Evolutionary conservation across 2,888 invertebrate genomes (phyloP).

Genomic region (Lottia scabra): DNA sequence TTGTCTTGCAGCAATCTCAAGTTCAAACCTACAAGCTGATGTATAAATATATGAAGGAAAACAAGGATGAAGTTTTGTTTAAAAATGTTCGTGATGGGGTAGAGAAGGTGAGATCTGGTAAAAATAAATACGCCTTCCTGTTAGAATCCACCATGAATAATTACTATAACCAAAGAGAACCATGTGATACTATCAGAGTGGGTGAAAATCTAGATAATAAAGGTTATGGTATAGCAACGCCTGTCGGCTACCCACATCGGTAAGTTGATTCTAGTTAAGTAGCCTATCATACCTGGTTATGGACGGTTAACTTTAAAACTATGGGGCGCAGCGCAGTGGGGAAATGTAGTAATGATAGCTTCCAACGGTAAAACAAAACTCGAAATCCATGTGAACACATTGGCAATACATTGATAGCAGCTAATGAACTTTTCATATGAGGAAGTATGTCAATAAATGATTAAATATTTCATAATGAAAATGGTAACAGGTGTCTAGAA

Average conservation of each 20-base stretch:
- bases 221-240: constrained; percentile 95
- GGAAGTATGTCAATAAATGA: too few species aligned
- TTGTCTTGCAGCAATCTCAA: constrained; percentile 80
- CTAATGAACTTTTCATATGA: too few species aligned
- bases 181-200: constrained; percentile 75
- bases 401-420: too few species aligned
- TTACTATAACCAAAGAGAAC: constrained; percentile 87
- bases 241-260: constrained; percentile 72
- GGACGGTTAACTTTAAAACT: too few species aligned
- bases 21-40: constrained; percentile 88
- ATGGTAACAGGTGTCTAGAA: too few species aligned
- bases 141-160: constrained; percentile 77
- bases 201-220: constrained; percentile 84
- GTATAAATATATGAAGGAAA: constrained; percentile 86
- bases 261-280: constrained; percentile 18
- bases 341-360: too few species aligned
- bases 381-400: too few species aligned
- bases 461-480: too few species aligned
- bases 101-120: constrained; percentile 77
- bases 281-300: too few species aligned
- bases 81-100: constrained; percentile 86
- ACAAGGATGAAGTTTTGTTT: constrained; percentile 77
- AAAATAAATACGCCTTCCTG: constrained; percentile 72
- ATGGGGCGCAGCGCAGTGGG: too few species aligned
- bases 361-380: too few species aligned